Percentiles rank a stretch among this genome's conserved stretches.
phyloP scores from a whole-genome alignment of 37 sponge, comb jelly and placozoan genomes.

The Halichondria panicea region DNA sequence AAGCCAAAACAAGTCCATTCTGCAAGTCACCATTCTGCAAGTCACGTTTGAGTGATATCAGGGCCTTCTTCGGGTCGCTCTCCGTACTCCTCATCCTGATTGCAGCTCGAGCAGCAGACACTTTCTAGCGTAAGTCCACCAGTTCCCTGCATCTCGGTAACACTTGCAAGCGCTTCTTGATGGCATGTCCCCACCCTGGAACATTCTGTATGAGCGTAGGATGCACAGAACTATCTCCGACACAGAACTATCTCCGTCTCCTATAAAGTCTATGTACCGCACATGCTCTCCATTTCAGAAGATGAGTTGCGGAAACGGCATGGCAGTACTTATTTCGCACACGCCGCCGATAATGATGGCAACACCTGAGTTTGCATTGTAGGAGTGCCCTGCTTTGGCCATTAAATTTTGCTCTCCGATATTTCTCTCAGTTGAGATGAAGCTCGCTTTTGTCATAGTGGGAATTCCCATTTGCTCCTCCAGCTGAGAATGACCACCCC shows the following conservation, averaged over 20 bases:
- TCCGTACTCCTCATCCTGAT: constrained; percentile 41
- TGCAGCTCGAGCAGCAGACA: constrained; percentile 38
- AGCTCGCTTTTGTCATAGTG: constrained; percentile 31
- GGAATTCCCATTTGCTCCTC: constrained; percentile 29
- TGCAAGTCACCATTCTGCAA: constrained; percentile 31
- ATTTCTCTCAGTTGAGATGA: constrained; percentile 23
- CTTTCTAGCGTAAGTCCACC: constrained; percentile 28
- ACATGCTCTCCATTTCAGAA: constrained; percentile 43
- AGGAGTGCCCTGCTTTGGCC: constrained; percentile 32
- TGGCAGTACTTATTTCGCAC: constrained; percentile 48
- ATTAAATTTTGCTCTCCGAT: constrained; percentile 25
- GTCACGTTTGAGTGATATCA: constrained; percentile 5
- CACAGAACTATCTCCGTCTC: constrained; percentile 53
- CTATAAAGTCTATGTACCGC: constrained; percentile 23
- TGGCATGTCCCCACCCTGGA: constrained; percentile 20
- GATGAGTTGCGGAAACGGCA: constrained; percentile 15
- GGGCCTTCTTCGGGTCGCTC: constrained; percentile 20
- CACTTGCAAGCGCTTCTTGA: constrained; percentile 51
- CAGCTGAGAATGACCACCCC: constrained; percentile 40
- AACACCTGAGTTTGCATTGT: constrained; percentile 60
- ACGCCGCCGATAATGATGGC: constrained; percentile 37
- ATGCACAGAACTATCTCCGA: constrained; percentile 36
- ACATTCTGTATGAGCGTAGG: constrained; percentile 31
- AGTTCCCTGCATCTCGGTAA: constrained; percentile 28
- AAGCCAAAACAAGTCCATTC: constrained; percentile 40